Base-by-base conservation (phyloP, 2,888 invertebrate genomes). In the Mimumesa dahlbomi region DNA sequence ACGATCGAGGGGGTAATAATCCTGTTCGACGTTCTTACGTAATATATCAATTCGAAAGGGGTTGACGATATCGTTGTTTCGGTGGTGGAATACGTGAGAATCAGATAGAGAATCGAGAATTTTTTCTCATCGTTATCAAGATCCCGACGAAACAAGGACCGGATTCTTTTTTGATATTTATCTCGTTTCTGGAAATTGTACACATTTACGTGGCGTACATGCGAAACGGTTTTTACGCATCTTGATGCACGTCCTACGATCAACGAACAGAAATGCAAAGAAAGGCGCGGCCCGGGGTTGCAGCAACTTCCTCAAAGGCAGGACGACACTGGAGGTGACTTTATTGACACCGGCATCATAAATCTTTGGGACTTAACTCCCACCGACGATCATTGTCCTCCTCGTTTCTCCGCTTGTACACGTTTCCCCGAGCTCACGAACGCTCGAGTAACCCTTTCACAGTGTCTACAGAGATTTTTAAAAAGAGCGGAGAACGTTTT, bases 261-360 rank as follows among this genome's bases (percentile, higher is more conserved):
- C 57, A 57, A 40, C 66, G 57, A 25, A 40, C 40, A 69, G 54
- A 77, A 73, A 69, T 34, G 70, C 53, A 58, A 74, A 70, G 56
- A 53, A 48, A 78, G 75, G 46, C 53, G 59, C 54, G 62, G 75
- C 56, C n/a, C 65, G 18, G 42, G 49, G 63, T 57, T 50, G 61
- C 53, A 31, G 53, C 54, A 61, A 54, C 65, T 53, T 61, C 66
- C 59, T 45, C 59, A 64, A 61, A 53, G 50, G 54, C 56, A 42
- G 34, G 61, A 73, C 70, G 59, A 68, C 73, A 74, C 71, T 52
- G 62, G 59, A 73, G 77, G 79, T 75, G 79, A 84, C 81, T 84
- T 79, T 83, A 84, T 84, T 82, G 84, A 84, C 84, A 82, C 70
- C 79, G 76, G 50, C 63, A 63, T 77, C 78, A 78, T 85, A 84